Percentiles rank a stretch among this genome's conserved stretches.
phyloP scores from a whole-genome alignment of 1,140 invertebrate species.

The Aphidius gifuensis region DNA sequence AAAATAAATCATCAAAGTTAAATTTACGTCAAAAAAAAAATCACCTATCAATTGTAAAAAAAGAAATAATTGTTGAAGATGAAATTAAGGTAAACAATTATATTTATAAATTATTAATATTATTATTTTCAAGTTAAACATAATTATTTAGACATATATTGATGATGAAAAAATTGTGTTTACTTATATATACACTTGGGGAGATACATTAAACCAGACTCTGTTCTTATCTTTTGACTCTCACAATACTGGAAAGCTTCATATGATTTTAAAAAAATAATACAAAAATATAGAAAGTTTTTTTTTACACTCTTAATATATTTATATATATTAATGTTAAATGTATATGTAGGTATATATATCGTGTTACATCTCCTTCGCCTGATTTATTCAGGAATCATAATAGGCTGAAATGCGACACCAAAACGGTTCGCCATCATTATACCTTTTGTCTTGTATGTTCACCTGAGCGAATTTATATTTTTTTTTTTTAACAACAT shows the following conservation, averaged over 20 bases:
- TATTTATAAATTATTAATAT: no score
- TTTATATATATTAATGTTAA: not conserved
- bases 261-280: no score
- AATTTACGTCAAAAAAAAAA: conserved; percentile 26
- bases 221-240: no score
- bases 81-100: conserved; percentile 51
- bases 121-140: no score
- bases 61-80: conserved; percentile 50
- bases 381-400: conserved; percentile 49
- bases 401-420: conserved; percentile 49
- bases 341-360: conserved; percentile 22
- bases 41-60: conserved; percentile 46
- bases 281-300: not conserved
- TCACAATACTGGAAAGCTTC: no score
- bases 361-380: conserved; percentile 47
- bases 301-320: not conserved
- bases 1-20: not conserved
- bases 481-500: conserved; percentile 24
- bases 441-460: conserved; percentile 46
- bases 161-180: no score
- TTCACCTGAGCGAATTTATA: conserved; percentile 41
- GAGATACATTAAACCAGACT: no score
- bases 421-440: conserved; percentile 43
- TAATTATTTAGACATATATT: no score
- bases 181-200: no score